Percentiles rank a stretch among this genome's conserved stretches.
Conservation (phyloP, 2,113 vertebrate species). For the Podarcis cretensis region DNA sequence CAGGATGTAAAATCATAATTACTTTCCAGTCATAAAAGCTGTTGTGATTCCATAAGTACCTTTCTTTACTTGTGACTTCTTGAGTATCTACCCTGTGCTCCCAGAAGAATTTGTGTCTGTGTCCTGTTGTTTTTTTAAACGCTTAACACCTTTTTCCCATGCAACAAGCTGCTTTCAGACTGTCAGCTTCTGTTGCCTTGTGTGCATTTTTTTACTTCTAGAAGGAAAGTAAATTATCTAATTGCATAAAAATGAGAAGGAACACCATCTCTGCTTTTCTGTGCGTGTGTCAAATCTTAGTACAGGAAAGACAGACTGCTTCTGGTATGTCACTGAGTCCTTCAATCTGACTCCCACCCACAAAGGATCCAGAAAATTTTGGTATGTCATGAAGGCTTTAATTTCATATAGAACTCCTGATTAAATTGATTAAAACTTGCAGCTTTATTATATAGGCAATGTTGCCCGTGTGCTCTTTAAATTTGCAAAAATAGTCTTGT, state of each 20-base stretch:
- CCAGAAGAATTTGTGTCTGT: neutral
- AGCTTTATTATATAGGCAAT: neutral
- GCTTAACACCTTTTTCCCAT: neutral
- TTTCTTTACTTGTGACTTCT: neutral
- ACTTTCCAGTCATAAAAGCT: neutral
- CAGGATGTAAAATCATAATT: neutral
- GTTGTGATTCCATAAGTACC: neutral
- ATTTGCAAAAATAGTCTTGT: neutral
- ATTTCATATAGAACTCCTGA: neutral
- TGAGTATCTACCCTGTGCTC: neutral
- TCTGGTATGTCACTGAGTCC: neutral
- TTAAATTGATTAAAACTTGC: neutral
- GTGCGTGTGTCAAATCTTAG: neutral
- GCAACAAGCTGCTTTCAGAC: neutral
- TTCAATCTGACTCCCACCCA: neutral
- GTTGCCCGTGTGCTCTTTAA: neutral
- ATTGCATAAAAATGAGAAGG: neutral
- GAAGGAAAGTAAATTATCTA: neutral
- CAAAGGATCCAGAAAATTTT: neutral
- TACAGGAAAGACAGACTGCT: neutral
- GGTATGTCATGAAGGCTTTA: neutral
- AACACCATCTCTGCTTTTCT: neutral
- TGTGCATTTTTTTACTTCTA: constrained; percentile 5
- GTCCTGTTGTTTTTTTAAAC: neutral
- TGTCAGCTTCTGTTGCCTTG: neutral